Conservation (phyloP, 2,797 vertebrate genomes). For the Manis javanica region DNA sequence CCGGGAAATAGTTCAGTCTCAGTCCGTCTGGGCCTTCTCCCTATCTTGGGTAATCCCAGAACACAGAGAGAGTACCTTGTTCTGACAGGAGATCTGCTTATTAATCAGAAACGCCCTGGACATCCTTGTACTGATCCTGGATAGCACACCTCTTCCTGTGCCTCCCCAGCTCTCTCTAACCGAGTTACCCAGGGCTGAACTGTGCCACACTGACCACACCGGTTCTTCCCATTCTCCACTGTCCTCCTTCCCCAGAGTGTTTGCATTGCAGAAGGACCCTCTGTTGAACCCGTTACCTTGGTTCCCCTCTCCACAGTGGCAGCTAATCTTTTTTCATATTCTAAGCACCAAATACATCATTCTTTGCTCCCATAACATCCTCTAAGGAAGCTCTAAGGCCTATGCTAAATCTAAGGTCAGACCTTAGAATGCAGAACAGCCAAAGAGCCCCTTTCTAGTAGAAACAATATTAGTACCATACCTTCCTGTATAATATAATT, state of each 20-base stretch:
- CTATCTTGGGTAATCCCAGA: background rate
- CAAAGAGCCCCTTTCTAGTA: background rate
- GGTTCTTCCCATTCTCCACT: background rate
- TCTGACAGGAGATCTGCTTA: background rate
- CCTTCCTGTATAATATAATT: background rate
- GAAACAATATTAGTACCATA: background rate
- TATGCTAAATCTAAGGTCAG: background rate
- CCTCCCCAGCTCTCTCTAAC: background rate
- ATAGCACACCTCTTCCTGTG: rapidly evolving
- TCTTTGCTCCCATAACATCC: background rate
- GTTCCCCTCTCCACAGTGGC: background rate
- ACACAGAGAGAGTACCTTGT: background rate
- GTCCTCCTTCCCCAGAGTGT: background rate
- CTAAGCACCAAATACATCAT: background rate
- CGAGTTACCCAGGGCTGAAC: rapidly evolving
- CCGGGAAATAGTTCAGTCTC: rapidly evolving
- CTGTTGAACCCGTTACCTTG: background rate
- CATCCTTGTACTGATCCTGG: background rate
- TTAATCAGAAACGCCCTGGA: background rate
- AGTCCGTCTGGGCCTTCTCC: background rate
- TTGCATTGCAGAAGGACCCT: background rate
- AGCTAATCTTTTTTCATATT: background rate
- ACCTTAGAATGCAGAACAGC: background rate
- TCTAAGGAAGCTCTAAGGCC: background rate
- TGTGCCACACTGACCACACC: background rate